Evolutionary conservation across 2,113 vertebrate species (phyloP).

Genomic region (Hyla sarda): DNA sequence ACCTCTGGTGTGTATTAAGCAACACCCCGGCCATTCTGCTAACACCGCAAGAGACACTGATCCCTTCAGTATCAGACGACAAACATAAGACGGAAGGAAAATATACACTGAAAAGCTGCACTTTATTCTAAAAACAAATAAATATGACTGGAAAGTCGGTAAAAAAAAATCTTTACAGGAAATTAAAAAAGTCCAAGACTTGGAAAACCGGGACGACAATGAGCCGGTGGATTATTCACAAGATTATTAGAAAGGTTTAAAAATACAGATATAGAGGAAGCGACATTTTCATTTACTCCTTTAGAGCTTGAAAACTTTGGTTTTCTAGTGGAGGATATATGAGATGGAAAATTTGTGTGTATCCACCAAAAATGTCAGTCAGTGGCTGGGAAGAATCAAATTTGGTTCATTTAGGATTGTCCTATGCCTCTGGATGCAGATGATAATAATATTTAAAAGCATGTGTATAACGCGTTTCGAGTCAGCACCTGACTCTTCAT

Average conservation of each 20-base stretch:
- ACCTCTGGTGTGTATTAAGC: slow-evolving; percentile 45
- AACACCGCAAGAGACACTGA: not conserved
- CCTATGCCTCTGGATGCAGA: too few relatives aligned
- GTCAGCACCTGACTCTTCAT: too few relatives aligned
- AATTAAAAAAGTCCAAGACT: not conserved
- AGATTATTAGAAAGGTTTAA: not conserved
- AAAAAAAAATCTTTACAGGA: slow-evolving; percentile 19
- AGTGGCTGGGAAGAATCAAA: too few relatives aligned
- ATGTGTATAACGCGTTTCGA: too few relatives aligned
- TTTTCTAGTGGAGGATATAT: too few relatives aligned
- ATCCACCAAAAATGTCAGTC: too few relatives aligned
- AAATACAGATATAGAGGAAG: not conserved
- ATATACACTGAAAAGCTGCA: slow-evolving; percentile 25
- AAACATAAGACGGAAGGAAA: slow-evolving; percentile 25
- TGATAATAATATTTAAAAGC: too few relatives aligned
- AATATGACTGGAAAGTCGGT: not conserved
- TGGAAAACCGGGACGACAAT: not conserved
- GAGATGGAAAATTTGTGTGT: too few relatives aligned
- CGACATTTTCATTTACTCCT: too few relatives aligned
- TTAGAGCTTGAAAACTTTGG: too few relatives aligned
- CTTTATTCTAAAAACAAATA: slow-evolving; percentile 4
- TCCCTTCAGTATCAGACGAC: slow-evolving; percentile 20
- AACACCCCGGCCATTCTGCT: slow-evolving; percentile 31
- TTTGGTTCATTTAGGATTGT: too few relatives aligned
- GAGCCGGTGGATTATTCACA: not conserved